Evolutionary conservation across 2,113 vertebrate species (phyloP).

Genomic region (Chelonoidis abingdonii): DNA sequence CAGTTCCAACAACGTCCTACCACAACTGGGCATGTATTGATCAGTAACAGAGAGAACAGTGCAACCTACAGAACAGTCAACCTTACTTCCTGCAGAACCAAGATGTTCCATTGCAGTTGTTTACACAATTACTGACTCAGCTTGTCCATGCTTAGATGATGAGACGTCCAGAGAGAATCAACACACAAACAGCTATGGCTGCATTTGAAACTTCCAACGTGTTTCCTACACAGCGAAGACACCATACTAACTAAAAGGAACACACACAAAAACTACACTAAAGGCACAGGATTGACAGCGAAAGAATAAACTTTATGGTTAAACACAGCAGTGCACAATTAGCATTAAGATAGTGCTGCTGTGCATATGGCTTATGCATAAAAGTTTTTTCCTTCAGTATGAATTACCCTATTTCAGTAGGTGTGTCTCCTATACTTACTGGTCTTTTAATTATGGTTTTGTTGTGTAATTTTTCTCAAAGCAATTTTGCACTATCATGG

Average conservation of each 20-base stretch:
- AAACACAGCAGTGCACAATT: background rate
- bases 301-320: background rate
- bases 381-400: background rate
- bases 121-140: background rate
- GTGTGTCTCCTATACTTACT: background rate
- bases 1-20: rapidly evolving
- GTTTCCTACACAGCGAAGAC: background rate
- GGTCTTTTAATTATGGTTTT: conserved; percentile 44
- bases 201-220: background rate
- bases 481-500: conserved; percentile 35
- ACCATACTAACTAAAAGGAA: background rate
- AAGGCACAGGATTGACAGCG: background rate
- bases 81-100: background rate
- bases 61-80: background rate
- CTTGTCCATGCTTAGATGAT: background rate
- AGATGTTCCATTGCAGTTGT: background rate
- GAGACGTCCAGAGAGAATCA: background rate
- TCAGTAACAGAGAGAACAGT: background rate
- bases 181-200: background rate
- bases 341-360: background rate
- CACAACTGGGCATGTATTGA: background rate
- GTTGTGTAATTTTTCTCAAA: conserved; percentile 31
- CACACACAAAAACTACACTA: background rate
- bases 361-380: background rate
- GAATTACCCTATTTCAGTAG: background rate